A percentile compares a stretch with the other conserved stretches of the same genome.
phyloP scores from a whole-genome alignment of 2,113 vertebrate genomes.

The Galbula dea region DNA sequence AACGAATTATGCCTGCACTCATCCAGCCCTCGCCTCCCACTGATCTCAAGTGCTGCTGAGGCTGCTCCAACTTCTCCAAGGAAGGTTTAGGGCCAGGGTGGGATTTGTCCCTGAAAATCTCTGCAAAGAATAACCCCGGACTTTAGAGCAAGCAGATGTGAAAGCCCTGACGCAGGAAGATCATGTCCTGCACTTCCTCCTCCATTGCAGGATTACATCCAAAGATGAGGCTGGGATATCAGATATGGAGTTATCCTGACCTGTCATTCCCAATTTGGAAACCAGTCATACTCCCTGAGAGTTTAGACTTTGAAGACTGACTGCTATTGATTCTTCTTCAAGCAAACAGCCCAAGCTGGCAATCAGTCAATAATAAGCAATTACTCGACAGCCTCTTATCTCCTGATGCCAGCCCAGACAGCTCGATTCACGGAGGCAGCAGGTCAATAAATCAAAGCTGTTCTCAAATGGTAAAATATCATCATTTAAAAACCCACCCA shows the following conservation, averaged over 20 bases:
- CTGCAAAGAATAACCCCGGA: not conserved
- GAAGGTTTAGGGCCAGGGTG: not conserved
- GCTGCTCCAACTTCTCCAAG: not conserved
- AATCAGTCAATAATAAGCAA: conserved; percentile 67
- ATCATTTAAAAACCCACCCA: conserved; percentile 9
- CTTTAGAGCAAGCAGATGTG: not conserved
- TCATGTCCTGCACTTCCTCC: not conserved
- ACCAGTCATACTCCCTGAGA: not conserved
- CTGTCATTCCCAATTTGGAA: conserved; percentile 49
- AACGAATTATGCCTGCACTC: not conserved
- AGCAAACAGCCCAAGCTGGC: conserved; percentile 40
- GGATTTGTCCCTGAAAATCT: not conserved
- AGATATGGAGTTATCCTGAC: conserved; percentile 9
- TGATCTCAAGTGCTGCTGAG: not conserved
- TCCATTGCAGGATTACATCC: not conserved
- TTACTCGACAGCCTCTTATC: conserved; percentile 62
- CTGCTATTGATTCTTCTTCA: conserved; percentile 58
- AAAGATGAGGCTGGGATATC: not conserved
- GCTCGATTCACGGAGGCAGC: conserved; percentile 17
- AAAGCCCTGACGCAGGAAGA: not conserved
- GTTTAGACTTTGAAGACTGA: conserved; percentile 53
- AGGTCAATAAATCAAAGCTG: conserved; percentile 58
- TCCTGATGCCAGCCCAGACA: conserved; percentile 52
- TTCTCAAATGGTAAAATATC: conserved; percentile 38
- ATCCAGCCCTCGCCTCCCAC: not conserved